These are phyloP conservation scores for Ptiloglossa arizonensis DNA, from an alignment of 1,140 invertebrate species.

Conservation along the genomic window DNA sequence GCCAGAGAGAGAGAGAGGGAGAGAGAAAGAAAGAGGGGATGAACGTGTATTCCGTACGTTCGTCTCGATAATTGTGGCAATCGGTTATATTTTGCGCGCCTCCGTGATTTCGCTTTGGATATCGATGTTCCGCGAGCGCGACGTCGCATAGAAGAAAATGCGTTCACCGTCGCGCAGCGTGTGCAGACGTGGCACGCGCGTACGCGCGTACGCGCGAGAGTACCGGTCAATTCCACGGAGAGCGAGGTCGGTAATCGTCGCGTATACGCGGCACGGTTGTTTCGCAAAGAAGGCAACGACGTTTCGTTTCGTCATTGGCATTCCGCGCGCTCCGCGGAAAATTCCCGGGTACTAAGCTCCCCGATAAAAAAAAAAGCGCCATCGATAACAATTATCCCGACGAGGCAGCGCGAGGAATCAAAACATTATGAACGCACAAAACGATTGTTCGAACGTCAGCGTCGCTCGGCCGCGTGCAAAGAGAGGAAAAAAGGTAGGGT, in stretches of 20 bases:
- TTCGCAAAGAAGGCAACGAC: too few species aligned
- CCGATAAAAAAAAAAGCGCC: neutral
- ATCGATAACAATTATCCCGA: constrained; percentile 30
- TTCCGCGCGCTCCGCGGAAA: too few species aligned
- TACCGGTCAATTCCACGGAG: too few species aligned
- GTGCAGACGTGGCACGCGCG: too few species aligned
- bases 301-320: too few species aligned
- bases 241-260: too few species aligned
- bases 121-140: neutral
- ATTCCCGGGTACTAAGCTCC: neutral
- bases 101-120: neutral
- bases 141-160: too few species aligned
- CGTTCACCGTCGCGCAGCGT: too few species aligned
- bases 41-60: constrained; percentile 19
- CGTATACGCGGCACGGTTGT: too few species aligned
- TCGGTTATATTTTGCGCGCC: constrained; percentile 37
- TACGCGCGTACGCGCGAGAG: too few species aligned
- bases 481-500: constrained; percentile 28
- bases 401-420: constrained; percentile 35
- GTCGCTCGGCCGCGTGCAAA: constrained; percentile 49
- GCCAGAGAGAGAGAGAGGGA: constrained; percentile 1
- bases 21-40: too few species aligned
- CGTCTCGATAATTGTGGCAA: constrained; percentile 39
- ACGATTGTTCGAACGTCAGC: constrained; percentile 60
- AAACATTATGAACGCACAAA: constrained; percentile 56